These are phyloP conservation scores for Irena cyanogastra DNA, from an alignment of 2,113 vertebrate species.

Conservation along the genomic window DNA sequence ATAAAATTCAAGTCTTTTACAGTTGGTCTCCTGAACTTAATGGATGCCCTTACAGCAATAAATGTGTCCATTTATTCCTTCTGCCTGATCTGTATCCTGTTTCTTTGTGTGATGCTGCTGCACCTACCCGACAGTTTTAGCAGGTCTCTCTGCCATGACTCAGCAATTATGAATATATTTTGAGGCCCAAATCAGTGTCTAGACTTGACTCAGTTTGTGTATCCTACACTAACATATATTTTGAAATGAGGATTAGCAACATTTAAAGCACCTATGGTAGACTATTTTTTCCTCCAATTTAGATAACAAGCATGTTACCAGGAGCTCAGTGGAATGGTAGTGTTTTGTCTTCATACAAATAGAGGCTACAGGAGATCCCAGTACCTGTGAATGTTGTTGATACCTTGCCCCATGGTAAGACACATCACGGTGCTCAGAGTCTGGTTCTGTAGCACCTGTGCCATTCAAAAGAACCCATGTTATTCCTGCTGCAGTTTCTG, in stretches of 20 bases:
- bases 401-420: background rate
- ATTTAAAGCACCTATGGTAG: background rate
- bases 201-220: background rate
- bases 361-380: background rate
- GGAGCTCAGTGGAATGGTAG: background rate
- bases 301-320: background rate
- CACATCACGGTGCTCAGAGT: background rate
- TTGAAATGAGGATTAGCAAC: background rate
- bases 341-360: background rate
- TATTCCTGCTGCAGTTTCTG: background rate
- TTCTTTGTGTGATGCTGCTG: background rate
- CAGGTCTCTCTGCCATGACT: background rate
- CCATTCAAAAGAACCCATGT: background rate
- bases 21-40: background rate
- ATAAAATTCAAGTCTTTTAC: background rate
- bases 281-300: background rate
- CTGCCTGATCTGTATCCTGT: background rate
- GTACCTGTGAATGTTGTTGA: background rate
- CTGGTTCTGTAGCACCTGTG: background rate
- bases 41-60: background rate
- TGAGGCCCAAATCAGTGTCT: background rate
- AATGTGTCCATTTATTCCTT: background rate
- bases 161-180: background rate
- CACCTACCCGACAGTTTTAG: background rate
- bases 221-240: background rate